These are phyloP conservation scores for Cirrhinus mrigala DNA, from an alignment of 2,797 vertebrate species.

Conservation along the genomic window DNA sequence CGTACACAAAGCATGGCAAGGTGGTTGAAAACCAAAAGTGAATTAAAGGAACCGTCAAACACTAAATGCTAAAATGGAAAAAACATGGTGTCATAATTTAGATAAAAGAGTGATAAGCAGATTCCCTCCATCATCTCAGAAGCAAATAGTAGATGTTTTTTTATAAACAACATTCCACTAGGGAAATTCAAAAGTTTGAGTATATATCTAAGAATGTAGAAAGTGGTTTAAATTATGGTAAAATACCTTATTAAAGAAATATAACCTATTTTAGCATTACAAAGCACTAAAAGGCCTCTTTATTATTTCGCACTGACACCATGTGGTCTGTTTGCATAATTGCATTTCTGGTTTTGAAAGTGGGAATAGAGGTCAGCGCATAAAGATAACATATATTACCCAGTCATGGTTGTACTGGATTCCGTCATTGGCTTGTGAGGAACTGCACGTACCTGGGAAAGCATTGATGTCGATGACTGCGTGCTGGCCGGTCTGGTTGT, in stretches of 20 bases:
- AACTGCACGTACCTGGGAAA: constrained; percentile 88
- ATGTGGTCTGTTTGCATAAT: constrained; percentile 15
- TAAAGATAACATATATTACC: neutral
- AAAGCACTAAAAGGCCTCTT: neutral
- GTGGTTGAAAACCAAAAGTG: neutral
- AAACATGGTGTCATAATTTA: neutral
- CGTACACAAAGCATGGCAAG: neutral
- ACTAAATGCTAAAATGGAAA: too few relatives aligned
- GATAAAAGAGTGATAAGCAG: neutral
- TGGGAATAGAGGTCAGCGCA: neutral
- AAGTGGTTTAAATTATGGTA: neutral
- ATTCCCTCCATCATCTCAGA: neutral
- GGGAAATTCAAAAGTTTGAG: neutral
- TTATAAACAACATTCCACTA: neutral
- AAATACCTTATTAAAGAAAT: neutral
- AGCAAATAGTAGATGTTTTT: neutral
- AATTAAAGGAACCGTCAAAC: neutral
- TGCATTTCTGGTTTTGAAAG: neutral
- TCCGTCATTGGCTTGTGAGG: neutral
- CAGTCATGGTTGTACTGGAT: neutral
- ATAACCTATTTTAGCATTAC: neutral
- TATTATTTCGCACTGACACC: constrained; percentile 49
- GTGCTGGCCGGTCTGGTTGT: constrained; percentile 96
- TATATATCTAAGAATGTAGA: too few relatives aligned
- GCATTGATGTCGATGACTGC: constrained; percentile 98